phyloP scores from a whole-genome alignment of 2,797 vertebrate species.

The Bradypodion ventrale region DNA sequence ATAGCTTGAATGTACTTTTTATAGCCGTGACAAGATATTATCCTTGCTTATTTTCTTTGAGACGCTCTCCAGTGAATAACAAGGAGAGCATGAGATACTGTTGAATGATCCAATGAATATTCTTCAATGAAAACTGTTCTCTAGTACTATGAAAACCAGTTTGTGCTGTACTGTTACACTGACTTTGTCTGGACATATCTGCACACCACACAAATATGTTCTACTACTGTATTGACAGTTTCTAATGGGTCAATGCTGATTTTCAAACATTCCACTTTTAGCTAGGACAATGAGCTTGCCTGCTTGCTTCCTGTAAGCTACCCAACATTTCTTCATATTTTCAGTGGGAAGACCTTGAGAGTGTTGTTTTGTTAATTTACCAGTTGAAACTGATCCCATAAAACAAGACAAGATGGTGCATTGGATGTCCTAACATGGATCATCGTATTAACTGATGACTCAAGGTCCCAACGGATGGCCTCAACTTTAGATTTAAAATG shows the following conservation, averaged over 20 bases:
- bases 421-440: too few species aligned
- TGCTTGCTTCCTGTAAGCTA: too few species aligned
- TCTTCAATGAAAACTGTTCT: background rate
- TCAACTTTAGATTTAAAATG: too few species aligned
- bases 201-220: background rate
- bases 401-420: too few species aligned
- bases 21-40: background rate
- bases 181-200: background rate
- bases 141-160: background rate
- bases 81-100: background rate
- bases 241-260: background rate
- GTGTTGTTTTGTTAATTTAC: too few species aligned
- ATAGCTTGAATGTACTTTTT: background rate
- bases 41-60: background rate
- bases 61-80: background rate
- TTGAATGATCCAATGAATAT: background rate
- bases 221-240: background rate
- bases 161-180: background rate
- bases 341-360: background rate
- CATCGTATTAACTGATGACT: too few species aligned
- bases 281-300: too few species aligned
- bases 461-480: too few species aligned
- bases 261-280: background rate
- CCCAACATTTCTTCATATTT: background rate
- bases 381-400: too few species aligned